Conservation (phyloP, 2,888 invertebrate genomes). For the Dicyrtomina minuta region DNA sequence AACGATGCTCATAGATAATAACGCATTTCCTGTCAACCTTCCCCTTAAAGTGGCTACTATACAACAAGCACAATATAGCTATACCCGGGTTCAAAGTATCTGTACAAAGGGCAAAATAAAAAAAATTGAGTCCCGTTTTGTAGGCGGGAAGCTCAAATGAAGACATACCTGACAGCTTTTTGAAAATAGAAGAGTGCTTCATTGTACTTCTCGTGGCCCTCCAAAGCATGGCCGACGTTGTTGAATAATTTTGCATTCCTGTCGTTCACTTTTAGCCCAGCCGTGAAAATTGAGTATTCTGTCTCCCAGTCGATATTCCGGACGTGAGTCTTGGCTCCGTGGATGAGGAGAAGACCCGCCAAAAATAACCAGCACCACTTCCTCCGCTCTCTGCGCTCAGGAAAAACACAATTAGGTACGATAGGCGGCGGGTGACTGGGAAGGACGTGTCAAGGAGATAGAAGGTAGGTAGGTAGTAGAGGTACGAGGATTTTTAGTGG, state of each 20-base stretch:
- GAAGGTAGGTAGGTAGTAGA: too few species aligned
- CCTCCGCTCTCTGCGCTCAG: conserved; percentile 53
- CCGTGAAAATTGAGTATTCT: conserved; percentile 88
- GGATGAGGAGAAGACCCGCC: conserved; percentile 68
- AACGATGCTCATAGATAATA: not conserved
- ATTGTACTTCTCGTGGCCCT: conserved; percentile 67
- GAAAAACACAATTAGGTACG: conserved; percentile 19
- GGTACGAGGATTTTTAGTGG: too few species aligned
- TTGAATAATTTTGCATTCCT: conserved; percentile 94
- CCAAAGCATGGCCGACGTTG: conserved; percentile 94
- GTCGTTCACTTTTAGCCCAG: conserved; percentile 81
- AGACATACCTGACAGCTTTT: conserved; percentile 71
- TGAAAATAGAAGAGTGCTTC: conserved; percentile 89
- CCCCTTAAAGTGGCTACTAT: not conserved
- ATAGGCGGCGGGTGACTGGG: not conserved
- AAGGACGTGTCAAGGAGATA: too few species aligned
- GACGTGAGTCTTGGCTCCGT: conserved; percentile 80
- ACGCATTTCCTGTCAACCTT: conserved; percentile 7
- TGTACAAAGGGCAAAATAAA: not conserved
- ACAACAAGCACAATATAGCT: too few species aligned
- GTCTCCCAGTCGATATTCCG: conserved; percentile 92
- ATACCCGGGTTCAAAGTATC: too few species aligned
- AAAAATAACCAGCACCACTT: conserved; percentile 69
- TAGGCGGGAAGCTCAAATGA: not conserved
- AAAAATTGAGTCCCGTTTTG: not conserved